Evolutionary conservation across 2,113 vertebrate species (phyloP), one percentile per base, ranked within the genome.

Genomic region (Engraulis encrasicolus): DNA sequence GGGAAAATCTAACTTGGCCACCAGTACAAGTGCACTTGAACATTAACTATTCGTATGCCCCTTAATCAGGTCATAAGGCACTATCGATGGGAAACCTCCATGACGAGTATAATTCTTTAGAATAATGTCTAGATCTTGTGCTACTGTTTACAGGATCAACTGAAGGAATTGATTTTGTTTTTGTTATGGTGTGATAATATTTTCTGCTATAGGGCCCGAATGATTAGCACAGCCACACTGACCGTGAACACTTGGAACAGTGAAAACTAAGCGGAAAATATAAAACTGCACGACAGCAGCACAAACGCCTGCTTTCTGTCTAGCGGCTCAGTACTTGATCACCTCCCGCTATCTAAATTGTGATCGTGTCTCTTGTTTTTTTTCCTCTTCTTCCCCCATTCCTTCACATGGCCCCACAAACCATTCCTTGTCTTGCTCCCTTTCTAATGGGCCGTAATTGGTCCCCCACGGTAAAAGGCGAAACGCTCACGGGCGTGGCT

Each of bases 401-500:
- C 48, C 15, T 58, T 15, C 38, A 11, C 50, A 27, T 18, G 80
- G 82, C 84, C 85, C 54, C 80, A 87, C 81, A 78, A 79, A 50
- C 85, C 88, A 45, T 45, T 45, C 9, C 88, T 74, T 86, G 79
- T 89, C 87, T 85, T 90, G 66, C 83, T 85, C 78, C 48, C 79
- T 20, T 7, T 82, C 89, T 93, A 92, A 91, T 90, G 87, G 88
- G 50, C 83, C 80, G 74, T 92, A 91, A 94, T 92, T 92, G 90
- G 87, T 89, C 90, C 83, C 89, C 81, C 58, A 61, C 85, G 83
- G 89, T 85, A 88, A 27, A 58, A 90, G 87, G 83, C 84, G 81
- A 83, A 90, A 86, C 86, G 84, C 88, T 92, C 85, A 85, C 86
- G 86, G 89, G 85, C 86, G 82, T 90, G 85, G 85, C 88, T 91